These are phyloP conservation scores for Drepanosiphum platanoidis DNA, from an alignment of 2,888 invertebrate species.

Conservation along the genomic window DNA sequence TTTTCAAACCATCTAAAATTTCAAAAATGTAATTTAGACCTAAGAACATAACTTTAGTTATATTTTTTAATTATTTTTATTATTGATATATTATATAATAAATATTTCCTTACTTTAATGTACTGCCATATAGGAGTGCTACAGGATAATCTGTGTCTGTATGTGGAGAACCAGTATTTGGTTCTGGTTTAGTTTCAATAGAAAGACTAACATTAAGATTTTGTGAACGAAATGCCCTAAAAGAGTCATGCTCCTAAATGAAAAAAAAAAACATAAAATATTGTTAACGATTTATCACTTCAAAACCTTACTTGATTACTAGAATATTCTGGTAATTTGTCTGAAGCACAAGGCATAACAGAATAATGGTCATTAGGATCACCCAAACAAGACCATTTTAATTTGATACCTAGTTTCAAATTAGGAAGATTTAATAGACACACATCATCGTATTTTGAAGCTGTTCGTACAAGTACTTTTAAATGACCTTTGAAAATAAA, in stretches of 20 bases:
- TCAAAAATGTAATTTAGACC: background rate
- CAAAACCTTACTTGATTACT: slow-evolving; percentile 76
- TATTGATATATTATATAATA: background rate
- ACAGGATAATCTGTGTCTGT: slow-evolving; percentile 75
- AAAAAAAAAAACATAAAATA: slow-evolving; percentile 12
- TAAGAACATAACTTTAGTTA: background rate
- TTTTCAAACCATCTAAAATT: slow-evolving; percentile 87
- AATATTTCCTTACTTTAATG: slow-evolving; percentile 73
- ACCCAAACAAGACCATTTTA: slow-evolving; percentile 91
- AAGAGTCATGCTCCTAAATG: slow-evolving; percentile 88
- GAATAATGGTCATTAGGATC: slow-evolving; percentile 96
- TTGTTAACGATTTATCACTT: background rate
- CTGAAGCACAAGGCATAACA: slow-evolving; percentile 94
- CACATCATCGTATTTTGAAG: slow-evolving; percentile 99
- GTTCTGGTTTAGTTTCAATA: slow-evolving; percentile 78
- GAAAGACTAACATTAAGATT: slow-evolving; percentile 82
- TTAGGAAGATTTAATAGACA: slow-evolving; percentile 90
- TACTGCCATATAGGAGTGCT: slow-evolving; percentile 89
- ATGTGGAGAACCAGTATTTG: slow-evolving; percentile 68
- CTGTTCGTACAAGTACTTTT: slow-evolving; percentile 94
- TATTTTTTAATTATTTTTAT: background rate
- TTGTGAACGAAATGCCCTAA: slow-evolving; percentile 90
- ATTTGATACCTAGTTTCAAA: slow-evolving; percentile 81
- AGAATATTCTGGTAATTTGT: slow-evolving; percentile 95
- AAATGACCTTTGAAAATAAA: slow-evolving; percentile 92